Evolutionary conservation across 2,113 vertebrate species (phyloP).

Genomic region (Anser brachyrhynchus): DNA sequence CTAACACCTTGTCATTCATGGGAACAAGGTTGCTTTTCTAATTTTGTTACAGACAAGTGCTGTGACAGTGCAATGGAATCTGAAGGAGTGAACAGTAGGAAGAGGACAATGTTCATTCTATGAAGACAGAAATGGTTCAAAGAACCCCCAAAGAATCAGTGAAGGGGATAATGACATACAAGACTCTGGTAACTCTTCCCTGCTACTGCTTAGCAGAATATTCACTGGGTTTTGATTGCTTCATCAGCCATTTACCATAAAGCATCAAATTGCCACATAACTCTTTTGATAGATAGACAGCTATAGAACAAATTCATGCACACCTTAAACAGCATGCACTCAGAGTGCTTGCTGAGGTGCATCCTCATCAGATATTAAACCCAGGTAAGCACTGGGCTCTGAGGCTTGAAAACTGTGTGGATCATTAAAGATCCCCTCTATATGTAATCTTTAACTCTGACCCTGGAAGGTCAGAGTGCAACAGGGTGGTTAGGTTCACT

Average conservation of each 20-base stretch:
- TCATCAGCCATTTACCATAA: conserved; percentile 53
- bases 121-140: conserved; percentile 30
- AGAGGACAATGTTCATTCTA: conserved; percentile 36
- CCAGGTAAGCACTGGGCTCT: not conserved
- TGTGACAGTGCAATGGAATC: not conserved
- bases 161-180: conserved; percentile 9
- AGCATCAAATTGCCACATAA: conserved; percentile 57
- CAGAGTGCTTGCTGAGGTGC: not conserved
- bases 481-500: not conserved
- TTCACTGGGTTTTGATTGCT: conserved; percentile 47
- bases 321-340: not conserved
- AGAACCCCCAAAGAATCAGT: not conserved
- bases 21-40: conserved; percentile 33
- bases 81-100: not conserved
- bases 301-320: not conserved
- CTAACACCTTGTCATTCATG: not conserved
- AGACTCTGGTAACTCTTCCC: conserved; percentile 17
- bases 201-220: conserved; percentile 30
- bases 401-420: not conserved
- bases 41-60: conserved; percentile 43
- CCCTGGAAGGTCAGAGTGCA: not conserved
- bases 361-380: not conserved
- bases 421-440: not conserved
- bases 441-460: not conserved
- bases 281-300: conserved; percentile 43